Evolutionary conservation across 2,113 vertebrate species (phyloP), one percentile per base, ranked within the genome.

Genomic region (Plectropomus leopardus): DNA sequence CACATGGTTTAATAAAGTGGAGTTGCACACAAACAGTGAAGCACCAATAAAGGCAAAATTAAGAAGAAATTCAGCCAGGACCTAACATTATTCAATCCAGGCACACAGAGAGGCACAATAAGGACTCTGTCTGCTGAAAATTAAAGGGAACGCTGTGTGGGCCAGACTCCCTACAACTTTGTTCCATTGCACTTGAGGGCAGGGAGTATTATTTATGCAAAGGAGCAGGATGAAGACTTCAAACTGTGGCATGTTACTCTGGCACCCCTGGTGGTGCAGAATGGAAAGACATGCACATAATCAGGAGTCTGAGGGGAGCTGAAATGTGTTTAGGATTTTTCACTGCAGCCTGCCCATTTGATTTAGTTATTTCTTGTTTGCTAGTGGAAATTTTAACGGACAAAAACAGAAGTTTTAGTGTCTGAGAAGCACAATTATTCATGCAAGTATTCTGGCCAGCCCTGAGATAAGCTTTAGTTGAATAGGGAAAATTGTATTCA

Each of bases 211-310:
- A 76, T 78, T 78, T 54, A 60, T 61, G 19, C 67, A 54, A 4
- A 77, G 14, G 64, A 63, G 36, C 44, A 42, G 47, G 44, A 60
- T 59, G 45, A 23, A 72, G 64, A 13, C 44, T 64, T 72, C 68
- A 60, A 26, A 14, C 36, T 72, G 55, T 45, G 58, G 16, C 48
- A 28, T 66, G 73, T 50, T 57, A 63, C 64, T 72, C 36, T 85
- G 66, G 55, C 72, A 77, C 88, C 50, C 76, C 88, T 83, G 72
- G 86, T 89, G 90, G 89, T 70, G 59, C 51, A 66, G 54, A 47
- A 78, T 40, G 48, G 83, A 78, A 86, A 47, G 32, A 59, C 75
- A 65, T 13, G 8, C n/a, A 58, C 16, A 40, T 15, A 16, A 11
- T 55, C 9, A 17, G 30, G 32, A 36, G 9, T 19, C n/a, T 15